Evolutionary conservation across 1,140 invertebrate genomes (phyloP), one percentile per base, ranked within the genome.

Genomic region (Drosophila trapezifrons): DNA sequence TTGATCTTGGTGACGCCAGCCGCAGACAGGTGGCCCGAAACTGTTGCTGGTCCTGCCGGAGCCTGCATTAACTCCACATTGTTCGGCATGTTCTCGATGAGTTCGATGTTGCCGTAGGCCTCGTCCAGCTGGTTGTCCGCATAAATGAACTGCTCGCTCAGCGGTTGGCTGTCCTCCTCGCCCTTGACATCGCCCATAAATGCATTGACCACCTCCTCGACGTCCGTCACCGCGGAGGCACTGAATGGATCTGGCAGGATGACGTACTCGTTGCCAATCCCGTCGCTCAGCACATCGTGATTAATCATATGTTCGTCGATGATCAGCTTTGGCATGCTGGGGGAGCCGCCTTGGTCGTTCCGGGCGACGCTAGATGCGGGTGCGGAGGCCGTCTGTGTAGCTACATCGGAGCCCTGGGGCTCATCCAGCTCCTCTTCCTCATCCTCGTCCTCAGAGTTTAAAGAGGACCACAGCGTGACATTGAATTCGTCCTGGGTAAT

Each of bases 51-150:
- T 7, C 45, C 22, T 35, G 63, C 13, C 10, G 60, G 45, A 10
- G 64, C 15, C 54, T 37, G 69, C 42, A 80, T 63, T 13, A 90
- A 43, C 42, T 85, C 81, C 20, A 76, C 72, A 17, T 79, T 73
- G n/a, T 90, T 76, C 8, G 85, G 86, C 78, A 85, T 85, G n/a
- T 90, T 90, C 47, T 90, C 81, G 46, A 90, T 90, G 8, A 90
- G 66, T 49, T 90, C 86, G 32, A 89, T 90, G 51, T 71, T 78
- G 25, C 81, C 75, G 29, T 82, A 90, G 3, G 76, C 63, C 62
- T 90, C 86, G 27, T 85, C 84, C 65, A 90, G 46, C 42, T 89
- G 76, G 43, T 89, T 72, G 25, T 78, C 76, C 10, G 74, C 59
- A 52, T 77, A 78, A 12, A 78, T 66, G n/a, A 67, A 89, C 46